Base-by-base conservation (phyloP, 92 coral and sea anemone species). In the Scolanthus callimorphus region DNA sequence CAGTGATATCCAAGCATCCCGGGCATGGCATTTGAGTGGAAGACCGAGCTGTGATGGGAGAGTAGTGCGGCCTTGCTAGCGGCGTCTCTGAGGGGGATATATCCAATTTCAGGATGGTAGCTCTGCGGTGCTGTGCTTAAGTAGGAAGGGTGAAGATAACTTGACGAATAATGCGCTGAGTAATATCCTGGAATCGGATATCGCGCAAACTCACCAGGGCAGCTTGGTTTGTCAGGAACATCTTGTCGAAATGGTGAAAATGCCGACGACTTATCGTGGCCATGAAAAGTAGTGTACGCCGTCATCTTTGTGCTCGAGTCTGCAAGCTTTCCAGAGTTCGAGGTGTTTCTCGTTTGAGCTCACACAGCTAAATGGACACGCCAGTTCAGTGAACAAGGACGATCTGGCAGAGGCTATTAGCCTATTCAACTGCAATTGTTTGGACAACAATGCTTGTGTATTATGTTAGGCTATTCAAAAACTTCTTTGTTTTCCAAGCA, bases 191-290 rank as follows among this genome's bases (percentile, higher is more conserved):
- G n/a, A n/a, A 46, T 20, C 19, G 52, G 52, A 19, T 4, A 46
- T 9, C 52, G 11, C 11, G 17, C n/a, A n/a, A n/a, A n/a, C n/a
- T n/a, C n/a, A n/a, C n/a, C n/a, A n/a, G n/a, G n/a, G n/a, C n/a
- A n/a, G n/a, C n/a, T n/a, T n/a, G n/a, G n/a, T n/a, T n/a, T n/a
- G n/a, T 2, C 43, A 1, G 20, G 29, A 28, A 21, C 25, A 2
- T 9, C 30, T 17, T 53, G 6, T 1, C 28, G 62, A 25, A 67
- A 55, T 41, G 74, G 74, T 28, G 74, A 17, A 31, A 67, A 67
- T 0, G 74, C 74, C 4, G 74, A 67, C 10, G 29, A 49, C 29
- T 55, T 67, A 21, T 58, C 63, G 30, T 45, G 53, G 11, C 50
- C 4, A 3, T 25, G 4, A 2, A 46, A 37, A 20, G 12, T 15